Evolutionary conservation across 1,140 invertebrate genomes (phyloP).

Genomic region (Holotrichia oblita): DNA sequence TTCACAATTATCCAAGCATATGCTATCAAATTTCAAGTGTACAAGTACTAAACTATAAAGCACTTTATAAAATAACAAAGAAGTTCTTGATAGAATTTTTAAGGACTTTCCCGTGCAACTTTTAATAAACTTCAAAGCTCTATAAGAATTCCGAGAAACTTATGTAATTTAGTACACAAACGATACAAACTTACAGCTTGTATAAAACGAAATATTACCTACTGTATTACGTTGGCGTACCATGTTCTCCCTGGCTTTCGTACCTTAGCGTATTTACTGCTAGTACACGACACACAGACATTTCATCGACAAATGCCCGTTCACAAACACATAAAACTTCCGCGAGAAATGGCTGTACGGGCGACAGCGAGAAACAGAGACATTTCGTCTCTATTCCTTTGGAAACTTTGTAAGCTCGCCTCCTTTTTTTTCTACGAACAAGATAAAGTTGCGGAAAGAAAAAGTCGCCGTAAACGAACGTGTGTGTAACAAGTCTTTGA

Average conservation of each 20-base stretch:
- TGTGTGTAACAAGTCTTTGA: not conserved
- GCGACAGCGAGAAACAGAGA: not conserved
- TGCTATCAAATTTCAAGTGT: too few species aligned
- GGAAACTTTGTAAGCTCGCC: conserved; percentile 15
- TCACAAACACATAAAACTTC: conserved; percentile 16
- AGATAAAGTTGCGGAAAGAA: conserved; percentile 24
- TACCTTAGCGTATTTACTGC: not conserved
- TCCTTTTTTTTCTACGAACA: not conserved
- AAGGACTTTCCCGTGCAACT: not conserved
- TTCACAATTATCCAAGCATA: too few species aligned
- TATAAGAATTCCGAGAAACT: not conserved
- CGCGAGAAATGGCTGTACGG: not conserved
- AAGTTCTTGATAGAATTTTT: not conserved
- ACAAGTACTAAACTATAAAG: not conserved
- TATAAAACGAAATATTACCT: conserved; percentile 1
- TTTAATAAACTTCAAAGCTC: not conserved
- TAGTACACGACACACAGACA: not conserved
- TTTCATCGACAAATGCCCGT: conserved; percentile 19
- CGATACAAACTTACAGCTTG: not conserved
- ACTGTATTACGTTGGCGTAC: not conserved
- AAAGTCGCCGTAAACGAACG: conserved; percentile 16
- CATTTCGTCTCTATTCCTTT: conserved; percentile 1
- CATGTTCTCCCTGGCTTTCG: not conserved
- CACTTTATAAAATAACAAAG: not conserved
- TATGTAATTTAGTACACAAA: not conserved